Percentiles rank a stretch among this genome's conserved stretches.
These are phyloP conservation scores for Spatulosminthurus flaviceps DNA, from an alignment of 2,888 invertebrate genomes.

Conservation along the genomic window DNA sequence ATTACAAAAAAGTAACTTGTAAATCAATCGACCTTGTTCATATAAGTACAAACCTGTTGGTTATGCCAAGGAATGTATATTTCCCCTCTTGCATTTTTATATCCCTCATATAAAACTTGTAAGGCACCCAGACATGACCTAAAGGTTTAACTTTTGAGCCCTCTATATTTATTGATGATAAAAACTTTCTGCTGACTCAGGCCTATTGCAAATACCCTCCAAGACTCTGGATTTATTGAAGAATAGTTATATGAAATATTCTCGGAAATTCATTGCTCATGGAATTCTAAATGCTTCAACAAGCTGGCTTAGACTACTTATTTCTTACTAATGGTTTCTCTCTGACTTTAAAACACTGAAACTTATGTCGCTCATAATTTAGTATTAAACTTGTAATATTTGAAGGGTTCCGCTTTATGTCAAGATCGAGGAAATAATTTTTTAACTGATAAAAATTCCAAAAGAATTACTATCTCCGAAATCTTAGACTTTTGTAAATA, in stretches of 20 bases:
- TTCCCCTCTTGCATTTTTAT: neutral
- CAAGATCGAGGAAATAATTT: neutral
- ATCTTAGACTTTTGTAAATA: too few relatives aligned
- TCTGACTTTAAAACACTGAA: too few relatives aligned
- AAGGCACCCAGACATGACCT: neutral
- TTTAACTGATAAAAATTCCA: neutral
- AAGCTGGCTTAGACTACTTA: neutral
- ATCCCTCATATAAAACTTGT: neutral
- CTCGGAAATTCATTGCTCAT: too few relatives aligned
- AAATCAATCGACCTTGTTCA: slow-evolving; percentile 1
- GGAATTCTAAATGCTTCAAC: neutral
- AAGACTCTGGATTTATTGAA: neutral
- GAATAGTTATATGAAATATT: slow-evolving; percentile 1
- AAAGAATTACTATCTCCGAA: neutral
- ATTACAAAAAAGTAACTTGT: neutral
- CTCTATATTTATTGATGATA: neutral
- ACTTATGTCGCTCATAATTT: too few relatives aligned
- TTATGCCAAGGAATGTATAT: neutral
- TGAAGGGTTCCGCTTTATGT: too few relatives aligned
- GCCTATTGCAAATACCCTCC: too few relatives aligned
- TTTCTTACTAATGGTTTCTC: neutral
- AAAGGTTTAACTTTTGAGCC: neutral
- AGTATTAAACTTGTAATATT: too few relatives aligned
- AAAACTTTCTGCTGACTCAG: neutral
- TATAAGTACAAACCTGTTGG: neutral